Evolutionary conservation across 2,113 vertebrate species (phyloP), one percentile per base, ranked within the genome.

Genomic region (Semicossyphus pulcher): DNA sequence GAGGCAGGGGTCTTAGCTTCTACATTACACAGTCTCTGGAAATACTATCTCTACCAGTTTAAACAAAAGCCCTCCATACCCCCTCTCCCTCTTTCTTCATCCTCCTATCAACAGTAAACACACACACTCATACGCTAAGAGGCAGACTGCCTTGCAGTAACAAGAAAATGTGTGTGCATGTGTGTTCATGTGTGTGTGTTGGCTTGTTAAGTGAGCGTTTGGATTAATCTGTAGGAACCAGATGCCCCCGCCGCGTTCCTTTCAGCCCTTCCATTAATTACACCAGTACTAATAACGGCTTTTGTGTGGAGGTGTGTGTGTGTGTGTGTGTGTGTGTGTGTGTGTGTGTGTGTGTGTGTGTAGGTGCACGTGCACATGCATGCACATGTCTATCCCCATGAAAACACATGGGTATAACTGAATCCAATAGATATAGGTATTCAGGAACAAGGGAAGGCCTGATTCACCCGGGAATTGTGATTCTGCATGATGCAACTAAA

Each of bases 231-330:
- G 86, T 84, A 85, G 86, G 87, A 89, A 87, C 84, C 90, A 89
- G 82, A 86, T 83, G 87, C 86, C 86, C 86, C 88, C 16, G 71
- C 60, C 64, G 80, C 12, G 77, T 86, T 92, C 62, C 84, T 89
- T 88, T 86, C 84, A 90, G 81, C 67, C 63, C 59, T 79, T 78
- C 76, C 93, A 92, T 93, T 94, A 93, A 94, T 94, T 94, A 93
- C 92, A 88, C 68, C 68, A 73, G 84, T 82, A 88, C 90, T 91
- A 92, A 92, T 92, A 93, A 90, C 51, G 61, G 78, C 80, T 83
- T 88, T 66, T 91, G 88, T 89, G 85, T 72, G 67, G 68, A 60
- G 39, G 74, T 42, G 45, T 79, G 61, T 76, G 58, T 53, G 23
- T 36, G 45, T 48, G 58, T 49, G 70, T 54, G 45, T 56, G 41